These are phyloP conservation scores for Cervus canadensis DNA, from an alignment of 2,113 vertebrate genomes.

Conservation along the genomic window DNA sequence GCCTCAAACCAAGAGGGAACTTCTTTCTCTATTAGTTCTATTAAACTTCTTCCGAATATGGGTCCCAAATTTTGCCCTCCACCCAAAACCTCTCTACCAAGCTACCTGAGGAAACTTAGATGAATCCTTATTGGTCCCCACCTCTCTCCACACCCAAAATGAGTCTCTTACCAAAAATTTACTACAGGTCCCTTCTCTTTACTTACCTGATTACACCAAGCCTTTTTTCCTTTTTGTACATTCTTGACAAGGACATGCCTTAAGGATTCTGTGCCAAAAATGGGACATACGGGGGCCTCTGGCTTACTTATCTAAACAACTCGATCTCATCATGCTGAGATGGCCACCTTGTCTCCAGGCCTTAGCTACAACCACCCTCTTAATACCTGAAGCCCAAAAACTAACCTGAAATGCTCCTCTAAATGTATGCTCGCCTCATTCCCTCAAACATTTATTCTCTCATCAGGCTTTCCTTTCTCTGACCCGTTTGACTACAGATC, in stretches of 20 bases:
- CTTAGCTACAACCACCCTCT: not conserved
- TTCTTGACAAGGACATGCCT: not conserved
- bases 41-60: not conserved
- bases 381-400: not conserved
- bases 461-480: not conserved
- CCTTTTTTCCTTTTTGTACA: not conserved
- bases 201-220: not conserved
- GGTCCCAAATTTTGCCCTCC: not conserved
- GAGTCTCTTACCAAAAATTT: not conserved
- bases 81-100: not conserved
- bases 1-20: not conserved
- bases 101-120: not conserved
- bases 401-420: not conserved
- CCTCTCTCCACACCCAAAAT: not conserved
- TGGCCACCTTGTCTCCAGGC: not conserved
- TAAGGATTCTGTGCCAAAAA: not conserved
- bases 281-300: not conserved
- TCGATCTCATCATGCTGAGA: not conserved
- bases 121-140: not conserved
- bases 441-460: not conserved
- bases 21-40: not conserved
- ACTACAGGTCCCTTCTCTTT: not conserved
- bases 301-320: not conserved
- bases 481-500: not conserved
- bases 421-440: not conserved